Percentiles rank a stretch among this genome's conserved stretches.
These are phyloP conservation scores for Hippocampus guttulatus DNA, from an alignment of 2,113 vertebrate species.

Conservation along the genomic window DNA sequence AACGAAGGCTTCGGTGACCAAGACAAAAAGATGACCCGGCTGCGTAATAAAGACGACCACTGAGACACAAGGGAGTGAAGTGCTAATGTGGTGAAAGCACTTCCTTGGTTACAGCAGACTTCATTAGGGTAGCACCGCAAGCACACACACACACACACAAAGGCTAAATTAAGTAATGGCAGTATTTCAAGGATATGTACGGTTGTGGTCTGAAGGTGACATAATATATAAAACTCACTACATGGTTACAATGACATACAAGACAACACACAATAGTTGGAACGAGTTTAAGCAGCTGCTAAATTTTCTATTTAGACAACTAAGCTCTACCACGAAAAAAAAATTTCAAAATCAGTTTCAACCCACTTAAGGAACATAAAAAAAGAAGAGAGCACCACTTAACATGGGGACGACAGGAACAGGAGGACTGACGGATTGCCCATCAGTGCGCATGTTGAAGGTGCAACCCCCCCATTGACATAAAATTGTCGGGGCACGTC, in stretches of 20 bases:
- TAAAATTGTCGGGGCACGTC: too few species aligned
- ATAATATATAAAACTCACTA: background rate
- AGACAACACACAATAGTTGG: background rate
- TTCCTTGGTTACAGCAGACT: conserved; percentile 43
- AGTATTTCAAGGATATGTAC: background rate
- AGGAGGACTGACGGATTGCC: too few species aligned
- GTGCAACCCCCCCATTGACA: too few species aligned
- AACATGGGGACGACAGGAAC: too few species aligned
- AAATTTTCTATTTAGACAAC: background rate
- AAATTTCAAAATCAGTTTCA: too few species aligned
- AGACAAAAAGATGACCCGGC: conserved; percentile 35
- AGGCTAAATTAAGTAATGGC: background rate
- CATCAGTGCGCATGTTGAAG: too few species aligned
- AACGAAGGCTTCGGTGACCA: conserved; percentile 56
- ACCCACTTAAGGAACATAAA: too few species aligned
- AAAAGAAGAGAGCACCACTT: too few species aligned
- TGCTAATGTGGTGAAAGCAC: conserved; percentile 53
- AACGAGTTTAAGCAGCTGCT: background rate
- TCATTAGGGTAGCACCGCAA: conserved; percentile 19
- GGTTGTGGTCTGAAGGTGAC: background rate
- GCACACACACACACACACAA: conserved; percentile 3
- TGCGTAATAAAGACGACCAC: conserved; percentile 60
- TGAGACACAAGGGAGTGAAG: conserved; percentile 39
- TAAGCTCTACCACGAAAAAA: too few species aligned
- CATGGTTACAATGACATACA: background rate